Percentiles rank a stretch among this genome's conserved stretches.
Conservation (phyloP, 2,888 invertebrate species). For the Pediacus dermestoides region DNA sequence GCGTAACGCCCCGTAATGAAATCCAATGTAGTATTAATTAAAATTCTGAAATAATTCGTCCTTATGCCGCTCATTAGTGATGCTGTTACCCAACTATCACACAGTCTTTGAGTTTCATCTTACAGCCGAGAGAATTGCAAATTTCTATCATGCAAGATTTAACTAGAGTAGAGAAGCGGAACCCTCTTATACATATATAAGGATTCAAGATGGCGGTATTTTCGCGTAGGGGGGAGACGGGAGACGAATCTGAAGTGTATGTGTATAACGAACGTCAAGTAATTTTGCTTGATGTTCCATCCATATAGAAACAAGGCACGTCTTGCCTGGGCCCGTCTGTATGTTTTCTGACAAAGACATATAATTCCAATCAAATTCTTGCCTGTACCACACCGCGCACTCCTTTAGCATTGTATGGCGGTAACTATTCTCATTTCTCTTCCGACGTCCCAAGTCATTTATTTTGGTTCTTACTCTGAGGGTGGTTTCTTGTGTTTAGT, state of each 20-base stretch:
- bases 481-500: too few species aligned
- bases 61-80: background rate
- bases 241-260: conserved; percentile 8
- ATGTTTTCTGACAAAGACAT: conserved; percentile 7
- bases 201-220: conserved; percentile 35
- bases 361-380: conserved; percentile 10
- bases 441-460: background rate
- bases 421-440: conserved; percentile 5
- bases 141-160: conserved; percentile 40
- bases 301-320: too few species aligned
- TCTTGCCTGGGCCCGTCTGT: too few species aligned
- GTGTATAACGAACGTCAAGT: conserved; percentile 5
- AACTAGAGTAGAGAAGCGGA: conserved; percentile 22
- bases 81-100: background rate
- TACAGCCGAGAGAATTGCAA: conserved; percentile 37
- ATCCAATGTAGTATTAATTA: too few species aligned
- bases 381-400: background rate
- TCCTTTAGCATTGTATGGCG: conserved; percentile 1
- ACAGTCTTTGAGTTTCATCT: conserved; percentile 10
- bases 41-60: too few species aligned
- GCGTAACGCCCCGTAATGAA: too few species aligned
- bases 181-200: conserved; percentile 28
- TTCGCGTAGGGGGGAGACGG: conserved; percentile 16
- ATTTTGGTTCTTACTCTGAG: conserved; percentile 6
- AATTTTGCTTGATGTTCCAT: conserved; percentile 8